Base-by-base conservation (phyloP, 1,140 invertebrate species). In the Drosophila littoralis region DNA sequence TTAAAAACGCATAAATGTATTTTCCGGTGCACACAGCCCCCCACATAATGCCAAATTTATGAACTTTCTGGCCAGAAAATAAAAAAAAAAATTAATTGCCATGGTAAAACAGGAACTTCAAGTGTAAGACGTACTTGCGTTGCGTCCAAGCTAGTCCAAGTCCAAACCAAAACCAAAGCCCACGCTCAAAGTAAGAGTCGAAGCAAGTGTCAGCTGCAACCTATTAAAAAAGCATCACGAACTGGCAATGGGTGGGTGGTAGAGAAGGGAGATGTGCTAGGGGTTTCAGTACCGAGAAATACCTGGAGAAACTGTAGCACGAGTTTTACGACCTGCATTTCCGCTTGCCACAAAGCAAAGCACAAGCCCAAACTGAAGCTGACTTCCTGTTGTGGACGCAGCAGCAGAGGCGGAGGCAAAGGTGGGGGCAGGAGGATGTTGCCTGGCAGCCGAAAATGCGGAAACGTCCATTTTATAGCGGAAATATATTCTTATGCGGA, bases 401-500 rank as follows among this genome's bases (percentile, higher is more conserved):
- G 65, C 28, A 51, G 51, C 13, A 45, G 9, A 15, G 33, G 7
- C 8, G 35, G 10, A 42, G 13, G 35, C 13, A 10, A 32, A 10
- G 45, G 28, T 7, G 1, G 13, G 17, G 13, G 7, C 2, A n/a
- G 9, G 13, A 36, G 33, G 3, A 9, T 22, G 60, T 50, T 57
- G 54, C 51, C 45, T 52, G 46, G 77, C 57, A 75, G 60, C 72
- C 84, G 72, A 77, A 88, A 88, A 88, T 77, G 80, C 84, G 83
- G 83, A 88, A 83, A 82, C 84, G 77, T 88, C 83, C 84, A 80
- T 88, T 88, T 83, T 88, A 89, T 89, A 88, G 84, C 84, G 84
- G 83, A 88, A 88, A 88, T 88, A 88, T 88, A 88, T 88, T 88
- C 83, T 83, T 89, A 81, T 86, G 83, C 83, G 80, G 79, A 88